These are phyloP conservation scores for Nemotelus pantherinus DNA, from an alignment of 2,888 invertebrate genomes.

Conservation along the genomic window DNA sequence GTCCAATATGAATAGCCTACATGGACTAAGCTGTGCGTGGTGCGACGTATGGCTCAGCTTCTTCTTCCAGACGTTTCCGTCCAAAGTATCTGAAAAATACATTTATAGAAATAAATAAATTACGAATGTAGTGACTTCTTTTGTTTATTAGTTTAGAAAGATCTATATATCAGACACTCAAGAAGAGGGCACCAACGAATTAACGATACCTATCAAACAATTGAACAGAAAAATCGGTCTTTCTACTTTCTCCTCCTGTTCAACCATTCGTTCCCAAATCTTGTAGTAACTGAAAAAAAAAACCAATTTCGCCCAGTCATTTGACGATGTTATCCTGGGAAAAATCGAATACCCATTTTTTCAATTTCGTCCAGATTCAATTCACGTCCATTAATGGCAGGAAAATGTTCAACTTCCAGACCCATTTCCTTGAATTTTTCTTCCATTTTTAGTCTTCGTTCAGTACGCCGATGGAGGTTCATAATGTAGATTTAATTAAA, in stretches of 20 bases:
- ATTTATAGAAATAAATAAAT: neutral
- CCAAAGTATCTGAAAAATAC: conserved; percentile 83
- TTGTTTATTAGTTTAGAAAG: neutral
- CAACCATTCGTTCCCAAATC: conserved; percentile 80
- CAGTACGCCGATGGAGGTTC: conserved; percentile 84
- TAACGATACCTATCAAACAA: no score
- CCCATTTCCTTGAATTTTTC: conserved; percentile 82
- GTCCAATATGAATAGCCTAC: conserved; percentile 99
- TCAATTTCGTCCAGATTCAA: conserved; percentile 72
- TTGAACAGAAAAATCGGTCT: no score
- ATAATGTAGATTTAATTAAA: conserved; percentile 90
- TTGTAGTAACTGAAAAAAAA: conserved; percentile 93
- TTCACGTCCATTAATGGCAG: conserved; percentile 89
- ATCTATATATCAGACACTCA: no score
- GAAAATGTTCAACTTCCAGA: conserved; percentile 76
- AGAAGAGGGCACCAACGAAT: no score
- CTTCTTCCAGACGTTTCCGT: conserved; percentile 82
- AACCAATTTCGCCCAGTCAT: conserved; percentile 99
- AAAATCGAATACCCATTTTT: conserved; percentile 73
- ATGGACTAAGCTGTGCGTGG: conserved; percentile 74
- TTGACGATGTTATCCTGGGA: conserved; percentile 86
- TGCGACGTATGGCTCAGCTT: conserved; percentile 75
- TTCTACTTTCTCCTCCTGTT: conserved; percentile 68
- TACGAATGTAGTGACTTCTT: no score
- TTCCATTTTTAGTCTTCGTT: conserved; percentile 83